Conservation (phyloP, 1,140 invertebrate genomes). For the Orussus abietinus region DNA sequence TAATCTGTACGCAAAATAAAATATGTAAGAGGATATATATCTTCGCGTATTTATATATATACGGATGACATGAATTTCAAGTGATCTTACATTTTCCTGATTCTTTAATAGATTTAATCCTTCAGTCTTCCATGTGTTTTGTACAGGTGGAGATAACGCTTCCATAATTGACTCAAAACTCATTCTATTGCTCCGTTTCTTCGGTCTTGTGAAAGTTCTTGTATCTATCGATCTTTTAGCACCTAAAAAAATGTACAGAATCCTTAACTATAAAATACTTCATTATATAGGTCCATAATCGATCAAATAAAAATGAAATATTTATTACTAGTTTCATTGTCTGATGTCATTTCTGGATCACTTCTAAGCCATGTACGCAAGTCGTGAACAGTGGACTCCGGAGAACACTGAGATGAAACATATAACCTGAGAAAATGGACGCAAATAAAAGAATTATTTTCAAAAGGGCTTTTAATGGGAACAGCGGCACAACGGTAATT, state of each 20-base stretch:
- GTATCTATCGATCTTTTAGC: slow-evolving; percentile 35
- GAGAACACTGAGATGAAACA: slow-evolving; percentile 9
- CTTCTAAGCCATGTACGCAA: slow-evolving; percentile 24
- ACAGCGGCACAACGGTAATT: too few species aligned
- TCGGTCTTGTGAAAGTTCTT: slow-evolving; percentile 43
- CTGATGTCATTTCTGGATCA: slow-evolving; percentile 15
- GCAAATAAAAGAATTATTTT: too few species aligned
- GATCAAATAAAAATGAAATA: background rate
- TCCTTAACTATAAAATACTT: slow-evolving; percentile 11
- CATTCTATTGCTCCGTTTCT: slow-evolving; percentile 33
- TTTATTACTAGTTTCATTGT: slow-evolving; percentile 14
- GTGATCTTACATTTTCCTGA: slow-evolving; percentile 22
- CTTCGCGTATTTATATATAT: slow-evolving; percentile 2
- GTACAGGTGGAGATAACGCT: too few species aligned
- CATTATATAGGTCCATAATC: background rate
- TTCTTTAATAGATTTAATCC: slow-evolving; percentile 33
- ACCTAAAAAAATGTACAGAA: slow-evolving; percentile 6
- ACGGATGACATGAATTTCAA: background rate
- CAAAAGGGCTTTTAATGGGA: too few species aligned
- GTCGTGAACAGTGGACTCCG: slow-evolving; percentile 18
- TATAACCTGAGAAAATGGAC: slow-evolving; percentile 25
- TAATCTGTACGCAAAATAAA: slow-evolving; percentile 9
- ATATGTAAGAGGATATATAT: slow-evolving; percentile 13
- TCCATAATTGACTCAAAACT: slow-evolving; percentile 38
- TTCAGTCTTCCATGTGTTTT: slow-evolving; percentile 28